Percentiles rank a stretch among this genome's conserved stretches.
Evolutionary conservation across 64 coral and sea anemone species (phyloP).

Genomic region (Orbicella faveolata): DNA sequence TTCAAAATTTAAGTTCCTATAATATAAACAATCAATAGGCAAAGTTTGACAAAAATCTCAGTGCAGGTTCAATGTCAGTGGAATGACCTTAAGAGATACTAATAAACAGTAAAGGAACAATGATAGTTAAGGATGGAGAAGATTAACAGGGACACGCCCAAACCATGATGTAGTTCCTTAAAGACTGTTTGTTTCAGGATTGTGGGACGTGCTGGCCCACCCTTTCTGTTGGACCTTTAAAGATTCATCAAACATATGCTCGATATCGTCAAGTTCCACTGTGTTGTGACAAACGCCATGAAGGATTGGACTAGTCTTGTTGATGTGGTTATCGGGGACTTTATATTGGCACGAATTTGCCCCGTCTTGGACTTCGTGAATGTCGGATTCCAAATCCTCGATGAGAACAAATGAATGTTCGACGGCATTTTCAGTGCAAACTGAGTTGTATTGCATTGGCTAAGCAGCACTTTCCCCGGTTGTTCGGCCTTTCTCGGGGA

Average conservation of each 20-base stretch:
- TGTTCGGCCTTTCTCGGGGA: background rate
- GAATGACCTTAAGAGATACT: too few relatives aligned
- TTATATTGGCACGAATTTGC: background rate
- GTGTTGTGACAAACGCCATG: background rate
- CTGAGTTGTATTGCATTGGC: background rate
- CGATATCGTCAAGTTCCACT: background rate
- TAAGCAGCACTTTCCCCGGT: too few relatives aligned
- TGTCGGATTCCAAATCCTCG: background rate
- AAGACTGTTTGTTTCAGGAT: background rate
- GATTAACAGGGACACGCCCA: too few relatives aligned
- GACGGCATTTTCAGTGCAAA: background rate
- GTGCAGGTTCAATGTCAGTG: too few relatives aligned
- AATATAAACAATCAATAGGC: too few relatives aligned
- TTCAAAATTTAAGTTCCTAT: too few relatives aligned
- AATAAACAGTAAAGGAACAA: too few relatives aligned
- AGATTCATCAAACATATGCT: slow-evolving; percentile 1
- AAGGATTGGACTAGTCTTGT: background rate
- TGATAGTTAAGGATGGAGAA: too few relatives aligned
- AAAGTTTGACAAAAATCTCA: too few relatives aligned
- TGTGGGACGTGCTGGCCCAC: background rate
- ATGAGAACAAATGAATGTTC: background rate
- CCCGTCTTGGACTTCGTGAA: background rate
- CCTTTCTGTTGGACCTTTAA: background rate
- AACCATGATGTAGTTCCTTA: background rate
- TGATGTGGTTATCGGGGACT: too few relatives aligned